Evolutionary conservation across 2,797 vertebrate genomes (phyloP).

Genomic region (Selene dorsalis): DNA sequence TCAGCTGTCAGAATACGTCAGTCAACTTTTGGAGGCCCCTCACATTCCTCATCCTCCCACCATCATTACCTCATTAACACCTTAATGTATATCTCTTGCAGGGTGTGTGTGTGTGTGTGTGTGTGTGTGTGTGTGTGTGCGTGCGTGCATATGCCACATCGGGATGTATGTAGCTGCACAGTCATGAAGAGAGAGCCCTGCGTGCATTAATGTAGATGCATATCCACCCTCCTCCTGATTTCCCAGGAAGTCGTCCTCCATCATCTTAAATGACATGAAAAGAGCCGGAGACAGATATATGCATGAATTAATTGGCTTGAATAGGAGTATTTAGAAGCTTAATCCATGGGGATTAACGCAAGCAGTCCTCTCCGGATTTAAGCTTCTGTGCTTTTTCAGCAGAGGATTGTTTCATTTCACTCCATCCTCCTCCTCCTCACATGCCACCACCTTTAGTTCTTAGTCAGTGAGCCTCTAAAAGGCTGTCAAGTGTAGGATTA

Average conservation of each 20-base stretch:
- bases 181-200: slow-evolving; percentile 67
- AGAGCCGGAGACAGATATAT: slow-evolving; percentile 82
- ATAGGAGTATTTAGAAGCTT: slow-evolving; percentile 86
- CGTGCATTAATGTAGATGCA: slow-evolving; percentile 82
- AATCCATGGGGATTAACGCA: slow-evolving; percentile 83
- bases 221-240: slow-evolving; percentile 74
- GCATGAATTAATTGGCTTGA: slow-evolving; percentile 88
- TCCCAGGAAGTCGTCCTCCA: slow-evolving; percentile 80
- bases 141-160: slow-evolving; percentile 57
- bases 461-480: slow-evolving; percentile 75
- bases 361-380: slow-evolving; percentile 81
- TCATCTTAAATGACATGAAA: slow-evolving; percentile 82
- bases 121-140: slow-evolving; percentile 49
- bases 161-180: slow-evolving; percentile 65
- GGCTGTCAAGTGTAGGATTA: slow-evolving; percentile 79
- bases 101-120: slow-evolving; percentile 50
- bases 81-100: slow-evolving; percentile 76
- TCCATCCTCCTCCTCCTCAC: slow-evolving; percentile 68
- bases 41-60: slow-evolving; percentile 62
- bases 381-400: slow-evolving; percentile 76
- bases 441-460: slow-evolving; percentile 76
- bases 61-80: slow-evolving; percentile 67
- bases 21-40: slow-evolving; percentile 82
- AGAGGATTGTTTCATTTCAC: slow-evolving; percentile 80
- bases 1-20: slow-evolving; percentile 83